These are phyloP conservation scores for Actenoides hombroni DNA, from an alignment of 2,113 vertebrate genomes.

Conservation along the genomic window DNA sequence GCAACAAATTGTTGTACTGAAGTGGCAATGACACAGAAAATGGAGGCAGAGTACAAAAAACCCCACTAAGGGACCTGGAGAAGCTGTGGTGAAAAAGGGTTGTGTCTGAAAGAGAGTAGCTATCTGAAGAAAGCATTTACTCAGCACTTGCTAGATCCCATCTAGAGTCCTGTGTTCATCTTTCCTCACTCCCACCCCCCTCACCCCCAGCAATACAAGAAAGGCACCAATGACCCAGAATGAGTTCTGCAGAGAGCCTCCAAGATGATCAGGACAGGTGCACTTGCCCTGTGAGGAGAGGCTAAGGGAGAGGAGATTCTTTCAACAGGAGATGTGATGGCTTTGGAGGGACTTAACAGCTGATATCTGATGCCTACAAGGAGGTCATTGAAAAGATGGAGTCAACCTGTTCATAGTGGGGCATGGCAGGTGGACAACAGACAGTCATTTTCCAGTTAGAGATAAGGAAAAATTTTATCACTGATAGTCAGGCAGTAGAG, in stretches of 20 bases:
- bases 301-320: background rate
- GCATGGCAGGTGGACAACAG: background rate
- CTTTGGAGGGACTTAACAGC: background rate
- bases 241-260: background rate
- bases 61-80: background rate
- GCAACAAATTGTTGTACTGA: background rate
- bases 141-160: background rate
- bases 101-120: background rate
- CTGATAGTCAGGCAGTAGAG: background rate
- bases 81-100: background rate
- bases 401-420: background rate
- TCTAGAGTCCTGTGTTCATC: background rate
- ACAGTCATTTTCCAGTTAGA: background rate
- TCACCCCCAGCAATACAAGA: background rate
- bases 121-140: background rate
- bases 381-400: background rate
- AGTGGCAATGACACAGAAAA: background rate
- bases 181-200: background rate
- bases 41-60: background rate
- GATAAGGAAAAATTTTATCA: background rate
- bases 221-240: accelerated
- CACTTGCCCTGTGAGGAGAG: background rate
- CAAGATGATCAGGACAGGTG: background rate
- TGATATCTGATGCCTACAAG: background rate
- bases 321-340: background rate